Conservation (phyloP, 2,888 invertebrate species). For the Phalangium opilio region DNA sequence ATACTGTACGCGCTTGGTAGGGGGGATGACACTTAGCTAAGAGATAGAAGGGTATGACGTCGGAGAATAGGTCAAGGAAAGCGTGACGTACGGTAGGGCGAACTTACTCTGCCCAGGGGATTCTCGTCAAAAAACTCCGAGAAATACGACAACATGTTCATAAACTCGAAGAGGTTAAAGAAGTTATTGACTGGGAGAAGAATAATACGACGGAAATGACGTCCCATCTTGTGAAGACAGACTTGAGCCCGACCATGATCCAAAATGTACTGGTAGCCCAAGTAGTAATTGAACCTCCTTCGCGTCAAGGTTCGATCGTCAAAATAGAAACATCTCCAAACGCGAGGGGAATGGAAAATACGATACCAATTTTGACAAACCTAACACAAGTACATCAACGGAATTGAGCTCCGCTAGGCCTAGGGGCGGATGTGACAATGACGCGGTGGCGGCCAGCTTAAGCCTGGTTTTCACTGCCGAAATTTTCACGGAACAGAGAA, state of each 20-base stretch:
- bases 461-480: too few species aligned
- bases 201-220: constrained; percentile 46
- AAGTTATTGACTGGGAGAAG: constrained; percentile 60
- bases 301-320: constrained; percentile 56
- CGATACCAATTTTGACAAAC: constrained; percentile 28
- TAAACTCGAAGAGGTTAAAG: constrained; percentile 66
- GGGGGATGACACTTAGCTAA: too few species aligned
- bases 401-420: too few species aligned
- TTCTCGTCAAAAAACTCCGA: constrained; percentile 17
- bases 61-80: too few species aligned
- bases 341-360: constrained; percentile 52
- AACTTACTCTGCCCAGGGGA: constrained; percentile 25
- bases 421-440: too few species aligned
- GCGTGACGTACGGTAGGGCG: too few species aligned
- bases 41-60: too few species aligned
- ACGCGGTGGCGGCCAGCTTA: too few species aligned
- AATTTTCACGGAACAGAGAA: too few species aligned
- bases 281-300: constrained; percentile 59
- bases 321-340: constrained; percentile 58
- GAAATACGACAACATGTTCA: constrained; percentile 62
- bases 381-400: too few species aligned
- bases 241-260: constrained; percentile 56
- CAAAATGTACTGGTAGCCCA: constrained; percentile 61
- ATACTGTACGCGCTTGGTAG: too few species aligned
- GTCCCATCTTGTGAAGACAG: constrained; percentile 51